Conservation (phyloP, 1,140 invertebrate species). For the Brachionus plicatilis region DNA sequence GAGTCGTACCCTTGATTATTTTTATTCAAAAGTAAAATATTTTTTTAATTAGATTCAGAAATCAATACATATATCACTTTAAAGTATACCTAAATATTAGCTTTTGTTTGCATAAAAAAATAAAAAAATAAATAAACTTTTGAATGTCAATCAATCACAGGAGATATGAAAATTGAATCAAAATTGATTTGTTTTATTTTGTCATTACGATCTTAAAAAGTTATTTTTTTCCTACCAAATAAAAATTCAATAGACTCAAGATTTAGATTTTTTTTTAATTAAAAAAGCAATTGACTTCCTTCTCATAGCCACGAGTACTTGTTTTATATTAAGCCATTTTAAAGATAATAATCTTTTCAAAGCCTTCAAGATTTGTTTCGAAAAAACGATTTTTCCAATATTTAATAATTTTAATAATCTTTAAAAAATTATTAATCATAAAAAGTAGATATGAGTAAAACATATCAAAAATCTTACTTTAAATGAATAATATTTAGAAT, state of each 20-base stretch:
- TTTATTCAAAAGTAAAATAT: too few species aligned
- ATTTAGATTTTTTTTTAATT: background rate
- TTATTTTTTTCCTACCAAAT: background rate
- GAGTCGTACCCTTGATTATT: too few species aligned
- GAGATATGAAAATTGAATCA: background rate
- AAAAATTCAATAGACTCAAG: background rate
- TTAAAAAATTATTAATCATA: background rate
- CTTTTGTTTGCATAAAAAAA: background rate
- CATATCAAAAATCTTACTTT: too few species aligned
- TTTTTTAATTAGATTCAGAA: too few species aligned
- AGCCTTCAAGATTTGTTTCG: background rate
- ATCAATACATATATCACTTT: background rate
- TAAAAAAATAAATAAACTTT: background rate
- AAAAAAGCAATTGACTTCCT: background rate
- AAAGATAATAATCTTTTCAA: background rate
- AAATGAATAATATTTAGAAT: too few species aligned
- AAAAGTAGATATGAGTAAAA: too few species aligned
- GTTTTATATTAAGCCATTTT: background rate
- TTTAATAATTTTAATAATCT: background rate
- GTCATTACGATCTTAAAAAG: too few species aligned
- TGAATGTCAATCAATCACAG: background rate
- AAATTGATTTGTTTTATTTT: background rate
- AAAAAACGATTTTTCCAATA: background rate
- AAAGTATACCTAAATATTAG: background rate
- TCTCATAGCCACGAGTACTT: background rate